These are phyloP conservation scores for Alouatta palliata DNA, from an alignment of 2,113 vertebrate species.

Conservation along the genomic window DNA sequence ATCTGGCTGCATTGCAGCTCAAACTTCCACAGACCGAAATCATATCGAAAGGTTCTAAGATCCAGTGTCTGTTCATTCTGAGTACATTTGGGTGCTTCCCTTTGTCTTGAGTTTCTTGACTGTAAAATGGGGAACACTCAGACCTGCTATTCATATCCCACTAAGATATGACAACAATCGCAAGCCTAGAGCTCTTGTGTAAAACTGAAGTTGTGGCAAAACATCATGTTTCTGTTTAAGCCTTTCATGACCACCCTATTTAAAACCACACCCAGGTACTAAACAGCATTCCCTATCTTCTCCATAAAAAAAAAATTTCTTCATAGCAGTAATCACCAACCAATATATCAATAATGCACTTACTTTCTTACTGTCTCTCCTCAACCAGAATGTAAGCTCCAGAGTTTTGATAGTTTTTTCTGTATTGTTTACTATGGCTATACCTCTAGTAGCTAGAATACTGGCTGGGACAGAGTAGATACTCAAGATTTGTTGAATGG, in stretches of 20 bases:
- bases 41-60: not conserved
- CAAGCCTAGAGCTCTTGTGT: not conserved
- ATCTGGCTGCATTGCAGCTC: not conserved
- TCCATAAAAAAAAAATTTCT: not conserved
- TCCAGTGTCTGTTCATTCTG: not conserved
- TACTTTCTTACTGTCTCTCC: not conserved
- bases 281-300: not conserved
- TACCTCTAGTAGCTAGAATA: not conserved
- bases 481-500: not conserved
- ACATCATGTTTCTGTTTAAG: not conserved
- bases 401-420: not conserved
- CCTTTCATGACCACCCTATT: not conserved
- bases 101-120: not conserved
- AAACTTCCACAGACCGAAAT: not conserved
- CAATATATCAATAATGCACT: not conserved
- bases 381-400: not conserved
- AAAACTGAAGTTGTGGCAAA: slow-evolving; percentile 6
- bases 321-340: not conserved
- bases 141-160: not conserved
- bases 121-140: not conserved
- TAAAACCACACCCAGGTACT: not conserved
- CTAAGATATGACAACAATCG: not conserved
- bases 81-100: not conserved
- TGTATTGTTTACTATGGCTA: not conserved
- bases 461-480: not conserved